Conservation (phyloP, 2,113 vertebrate species). For the Oreochromis spilurus region DNA sequence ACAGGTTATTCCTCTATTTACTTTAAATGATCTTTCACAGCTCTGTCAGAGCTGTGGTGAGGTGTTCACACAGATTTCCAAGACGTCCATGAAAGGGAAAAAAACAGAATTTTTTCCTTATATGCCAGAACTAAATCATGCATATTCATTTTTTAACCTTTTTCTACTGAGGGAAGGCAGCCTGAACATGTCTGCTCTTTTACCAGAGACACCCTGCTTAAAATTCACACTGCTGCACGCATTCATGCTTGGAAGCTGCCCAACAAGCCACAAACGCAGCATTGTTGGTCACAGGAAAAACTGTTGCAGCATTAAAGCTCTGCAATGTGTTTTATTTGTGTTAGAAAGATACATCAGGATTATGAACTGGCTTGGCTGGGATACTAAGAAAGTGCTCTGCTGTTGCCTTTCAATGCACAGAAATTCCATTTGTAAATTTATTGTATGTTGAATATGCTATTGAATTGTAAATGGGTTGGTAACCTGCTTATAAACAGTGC, state of each 20-base stretch:
- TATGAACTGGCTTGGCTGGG: neutral
- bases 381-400: neutral
- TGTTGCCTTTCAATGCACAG: neutral
- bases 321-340: neutral
- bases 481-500: neutral
- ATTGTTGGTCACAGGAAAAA: neutral
- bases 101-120: neutral
- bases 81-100: neutral
- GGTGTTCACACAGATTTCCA: neutral
- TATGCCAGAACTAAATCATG: neutral
- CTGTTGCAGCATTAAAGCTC: neutral
- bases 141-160: constrained; percentile 28
- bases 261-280: neutral
- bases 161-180: neutral
- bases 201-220: neutral
- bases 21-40: neutral
- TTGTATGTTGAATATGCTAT: neutral
- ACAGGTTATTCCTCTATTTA: neutral
- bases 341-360: neutral
- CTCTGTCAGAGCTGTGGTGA: neutral
- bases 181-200: neutral
- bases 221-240: neutral
- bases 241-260: neutral
- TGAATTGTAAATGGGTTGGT: neutral
- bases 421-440: neutral